These are phyloP conservation scores for Drosophila mimica DNA, from an alignment of 2,888 invertebrate genomes.

Conservation along the genomic window DNA sequence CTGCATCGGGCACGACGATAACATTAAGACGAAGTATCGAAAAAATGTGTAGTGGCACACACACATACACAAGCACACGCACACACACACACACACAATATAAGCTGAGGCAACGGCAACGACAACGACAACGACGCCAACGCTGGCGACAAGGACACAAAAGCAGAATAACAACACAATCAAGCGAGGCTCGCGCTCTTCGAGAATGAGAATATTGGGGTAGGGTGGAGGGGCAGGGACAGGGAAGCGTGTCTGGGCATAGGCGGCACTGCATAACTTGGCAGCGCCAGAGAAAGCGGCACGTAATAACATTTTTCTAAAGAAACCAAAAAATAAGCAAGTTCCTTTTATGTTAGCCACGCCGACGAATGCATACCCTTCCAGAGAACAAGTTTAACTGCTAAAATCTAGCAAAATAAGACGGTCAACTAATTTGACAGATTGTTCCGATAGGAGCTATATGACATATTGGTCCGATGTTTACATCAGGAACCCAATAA, in stretches of 20 bases:
- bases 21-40: constrained; percentile 79
- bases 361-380: background rate
- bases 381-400: background rate
- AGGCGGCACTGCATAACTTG: constrained; percentile 78
- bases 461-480: too few relatives aligned
- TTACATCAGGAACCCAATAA: background rate
- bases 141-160: constrained; percentile 70
- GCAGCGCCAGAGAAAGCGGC: constrained; percentile 73
- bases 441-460: background rate
- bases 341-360: background rate
- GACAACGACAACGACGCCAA: constrained; percentile 35
- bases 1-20: constrained; percentile 76
- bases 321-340: constrained; percentile 56
- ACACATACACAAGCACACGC: constrained; percentile 46
- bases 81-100: constrained; percentile 40
- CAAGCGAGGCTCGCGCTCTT: constrained; percentile 70
- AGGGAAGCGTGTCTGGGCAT: constrained; percentile 74
- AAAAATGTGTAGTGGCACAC: constrained; percentile 77
- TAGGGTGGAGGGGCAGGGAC: background rate
- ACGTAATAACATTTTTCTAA: constrained; percentile 79
- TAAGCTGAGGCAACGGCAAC: constrained; percentile 30
- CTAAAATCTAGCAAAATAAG: background rate
- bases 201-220: constrained; percentile 7
- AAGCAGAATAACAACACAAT: constrained; percentile 79
- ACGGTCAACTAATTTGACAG: background rate